A percentile compares a stretch with the other conserved stretches of the same genome.
phyloP scores from a whole-genome alignment of 2,888 invertebrate species.

The Lasioglossum malachurum region DNA sequence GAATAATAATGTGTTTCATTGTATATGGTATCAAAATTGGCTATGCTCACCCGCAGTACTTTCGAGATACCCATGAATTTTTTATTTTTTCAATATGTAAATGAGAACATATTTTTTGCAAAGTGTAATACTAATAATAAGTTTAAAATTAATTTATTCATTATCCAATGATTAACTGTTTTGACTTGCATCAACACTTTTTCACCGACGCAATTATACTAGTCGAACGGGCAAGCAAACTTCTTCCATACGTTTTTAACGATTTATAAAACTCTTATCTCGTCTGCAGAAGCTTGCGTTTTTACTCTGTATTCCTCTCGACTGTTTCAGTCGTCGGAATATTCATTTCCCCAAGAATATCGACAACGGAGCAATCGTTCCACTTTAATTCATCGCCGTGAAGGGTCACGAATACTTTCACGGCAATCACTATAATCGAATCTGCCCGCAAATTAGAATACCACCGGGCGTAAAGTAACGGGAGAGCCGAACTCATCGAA shows the following conservation, averaged over 20 bases:
- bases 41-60: no score
- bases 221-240: background rate
- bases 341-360: background rate
- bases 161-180: no score
- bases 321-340: background rate
- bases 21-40: no score
- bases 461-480: constrained; percentile 29
- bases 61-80: no score
- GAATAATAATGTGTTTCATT: no score
- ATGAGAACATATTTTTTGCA: no score
- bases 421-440: constrained; percentile 61
- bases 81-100: no score
- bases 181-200: background rate
- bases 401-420: constrained; percentile 41
- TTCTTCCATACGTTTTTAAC: background rate
- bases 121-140: no score
- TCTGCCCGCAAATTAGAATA: constrained; percentile 43
- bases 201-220: background rate
- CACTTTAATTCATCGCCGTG: constrained; percentile 33
- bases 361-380: background rate
- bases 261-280: background rate
- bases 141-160: no score
- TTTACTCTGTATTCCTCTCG: background rate
- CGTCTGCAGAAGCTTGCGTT: background rate
- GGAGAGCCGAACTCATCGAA: background rate